These are phyloP conservation scores for Morone chrysops DNA, from an alignment of 2,113 vertebrate genomes.

Conservation along the genomic window DNA sequence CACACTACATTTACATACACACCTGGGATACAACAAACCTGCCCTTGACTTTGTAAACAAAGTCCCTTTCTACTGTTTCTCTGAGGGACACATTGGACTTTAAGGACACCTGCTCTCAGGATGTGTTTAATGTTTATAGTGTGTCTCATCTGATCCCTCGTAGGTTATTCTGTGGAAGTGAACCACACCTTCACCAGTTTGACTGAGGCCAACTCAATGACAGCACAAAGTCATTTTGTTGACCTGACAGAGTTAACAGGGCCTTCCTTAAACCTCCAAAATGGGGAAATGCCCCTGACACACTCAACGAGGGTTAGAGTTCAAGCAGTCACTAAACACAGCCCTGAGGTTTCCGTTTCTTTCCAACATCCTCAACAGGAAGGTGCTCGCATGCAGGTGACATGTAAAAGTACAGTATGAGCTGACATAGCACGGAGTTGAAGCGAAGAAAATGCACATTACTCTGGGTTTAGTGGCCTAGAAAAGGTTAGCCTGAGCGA, in stretches of 20 bases:
- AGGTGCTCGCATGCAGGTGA: neutral
- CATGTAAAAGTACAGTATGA: neutral
- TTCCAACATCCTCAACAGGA: neutral
- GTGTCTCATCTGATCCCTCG: neutral
- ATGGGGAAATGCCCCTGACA: neutral
- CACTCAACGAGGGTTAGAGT: neutral
- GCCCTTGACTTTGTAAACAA: too few relatives aligned
- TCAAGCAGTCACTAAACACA: neutral
- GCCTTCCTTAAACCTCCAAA: neutral
- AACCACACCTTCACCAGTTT: constrained; percentile 52
- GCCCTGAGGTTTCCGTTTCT: neutral
- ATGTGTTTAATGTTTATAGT: neutral
- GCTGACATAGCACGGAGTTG: neutral
- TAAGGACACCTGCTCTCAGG: neutral
- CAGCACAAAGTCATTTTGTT: constrained; percentile 42
- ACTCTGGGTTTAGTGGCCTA: neutral
- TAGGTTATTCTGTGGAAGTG: constrained; percentile 10
- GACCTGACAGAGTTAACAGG: neutral
- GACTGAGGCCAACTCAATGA: constrained; percentile 38
- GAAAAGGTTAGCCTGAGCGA: constrained; percentile 5
- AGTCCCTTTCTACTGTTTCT: too few relatives aligned
- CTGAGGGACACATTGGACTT: neutral
- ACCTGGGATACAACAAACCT: neutral
- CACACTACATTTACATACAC: neutral
- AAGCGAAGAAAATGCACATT: neutral